Evolutionary conservation across 92 coral and sea anemone genomes (phyloP).

Genomic region (Chrysogorgia sp.): DNA sequence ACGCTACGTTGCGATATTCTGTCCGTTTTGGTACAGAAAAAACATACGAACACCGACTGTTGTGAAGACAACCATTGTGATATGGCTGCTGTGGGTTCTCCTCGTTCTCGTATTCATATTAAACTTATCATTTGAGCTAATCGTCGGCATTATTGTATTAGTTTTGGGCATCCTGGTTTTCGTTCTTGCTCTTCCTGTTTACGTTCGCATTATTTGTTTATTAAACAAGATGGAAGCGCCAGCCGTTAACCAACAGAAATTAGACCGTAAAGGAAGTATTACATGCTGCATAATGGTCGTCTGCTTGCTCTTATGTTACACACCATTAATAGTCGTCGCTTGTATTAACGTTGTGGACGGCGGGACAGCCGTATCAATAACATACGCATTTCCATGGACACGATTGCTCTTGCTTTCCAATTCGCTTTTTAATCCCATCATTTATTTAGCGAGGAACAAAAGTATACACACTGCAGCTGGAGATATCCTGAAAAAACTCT

Average conservation of each 20-base stretch:
- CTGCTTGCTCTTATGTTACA: slow-evolving; percentile 26
- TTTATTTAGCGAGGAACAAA: slow-evolving; percentile 1
- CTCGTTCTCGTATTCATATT: neutral
- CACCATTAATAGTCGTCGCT: slow-evolving; percentile 20
- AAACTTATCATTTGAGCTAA: neutral
- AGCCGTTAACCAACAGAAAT: neutral
- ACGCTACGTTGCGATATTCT: slow-evolving; percentile 31
- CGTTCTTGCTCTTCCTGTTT: slow-evolving; percentile 13
- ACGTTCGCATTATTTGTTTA: slow-evolving; percentile 10
- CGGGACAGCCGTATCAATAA: neutral
- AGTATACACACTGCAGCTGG: neutral
- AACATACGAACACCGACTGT: neutral
- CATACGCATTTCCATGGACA: slow-evolving; percentile 29
- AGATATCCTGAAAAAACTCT: slow-evolving; percentile 2
- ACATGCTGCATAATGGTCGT: slow-evolving; percentile 32
- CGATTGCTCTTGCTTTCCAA: slow-evolving; percentile 19
- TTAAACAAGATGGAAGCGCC: slow-evolving; percentile 35
- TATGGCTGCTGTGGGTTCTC: slow-evolving; percentile 21
- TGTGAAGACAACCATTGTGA: slow-evolving; percentile 15
- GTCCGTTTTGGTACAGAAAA: slow-evolving; percentile 41
- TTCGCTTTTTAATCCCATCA: slow-evolving; percentile 26
- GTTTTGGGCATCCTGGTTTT: slow-evolving; percentile 8
- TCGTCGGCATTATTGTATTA: neutral
- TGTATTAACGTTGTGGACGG: neutral
- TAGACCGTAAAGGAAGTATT: slow-evolving; percentile 35